These are phyloP conservation scores for Drosophila vallismaia DNA, from an alignment of 2,888 invertebrate species.

Conservation along the genomic window DNA sequence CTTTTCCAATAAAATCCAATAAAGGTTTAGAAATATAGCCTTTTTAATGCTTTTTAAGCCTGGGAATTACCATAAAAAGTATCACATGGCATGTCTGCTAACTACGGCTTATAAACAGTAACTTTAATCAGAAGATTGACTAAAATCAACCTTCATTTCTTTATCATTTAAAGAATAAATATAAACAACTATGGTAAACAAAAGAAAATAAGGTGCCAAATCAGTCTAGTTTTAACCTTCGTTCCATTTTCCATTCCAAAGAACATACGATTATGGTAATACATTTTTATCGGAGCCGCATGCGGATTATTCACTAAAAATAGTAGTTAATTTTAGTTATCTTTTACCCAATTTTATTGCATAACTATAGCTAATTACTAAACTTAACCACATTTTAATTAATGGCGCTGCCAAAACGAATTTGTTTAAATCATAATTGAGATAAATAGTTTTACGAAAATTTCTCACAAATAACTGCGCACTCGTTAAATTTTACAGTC, in stretches of 20 bases:
- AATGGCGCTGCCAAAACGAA: background rate
- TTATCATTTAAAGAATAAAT: background rate
- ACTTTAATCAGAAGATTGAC: background rate
- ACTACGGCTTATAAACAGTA: background rate
- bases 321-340: background rate
- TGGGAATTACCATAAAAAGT: background rate
- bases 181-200: background rate
- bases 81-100: background rate
- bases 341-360: slow-evolving; percentile 1
- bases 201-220: background rate
- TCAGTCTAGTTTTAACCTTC: background rate
- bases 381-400: slow-evolving; percentile 4
- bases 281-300: background rate
- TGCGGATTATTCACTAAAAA: background rate
- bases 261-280: background rate
- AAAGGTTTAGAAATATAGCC: background rate
- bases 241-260: background rate
- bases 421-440: slow-evolving; percentile 3
- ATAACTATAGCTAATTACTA: slow-evolving; percentile 1
- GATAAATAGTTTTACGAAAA: slow-evolving; percentile 2
- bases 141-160: background rate
- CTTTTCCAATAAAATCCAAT: background rate
- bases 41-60: background rate
- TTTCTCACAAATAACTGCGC: slow-evolving; percentile 2
- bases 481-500: slow-evolving; percentile 5